These are phyloP conservation scores for Lampris megalopsis DNA, from an alignment of 2,113 vertebrate species.

Conservation along the genomic window DNA sequence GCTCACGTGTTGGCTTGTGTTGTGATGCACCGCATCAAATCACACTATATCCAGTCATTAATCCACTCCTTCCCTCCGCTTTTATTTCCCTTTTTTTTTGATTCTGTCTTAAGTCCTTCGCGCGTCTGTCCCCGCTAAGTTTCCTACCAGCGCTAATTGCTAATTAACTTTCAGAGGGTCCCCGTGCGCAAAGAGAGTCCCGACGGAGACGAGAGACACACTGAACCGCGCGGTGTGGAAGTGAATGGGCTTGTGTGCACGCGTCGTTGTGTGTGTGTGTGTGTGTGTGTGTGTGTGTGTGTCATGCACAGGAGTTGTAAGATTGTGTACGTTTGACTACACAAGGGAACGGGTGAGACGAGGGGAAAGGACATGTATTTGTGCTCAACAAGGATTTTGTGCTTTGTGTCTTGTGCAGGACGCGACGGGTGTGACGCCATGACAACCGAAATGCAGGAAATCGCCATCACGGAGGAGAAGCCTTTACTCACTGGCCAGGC, in stretches of 20 bases:
- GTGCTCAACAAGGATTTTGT: neutral
- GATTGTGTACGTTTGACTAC: neutral
- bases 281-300: neutral
- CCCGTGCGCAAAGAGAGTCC: slow-evolving; percentile 43
- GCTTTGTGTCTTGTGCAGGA: slow-evolving; percentile 59
- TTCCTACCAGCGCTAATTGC: slow-evolving; percentile 46
- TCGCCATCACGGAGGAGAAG: slow-evolving; percentile 84
- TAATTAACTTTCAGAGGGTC: slow-evolving; percentile 72
- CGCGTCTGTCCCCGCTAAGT: neutral
- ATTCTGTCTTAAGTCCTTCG: neutral
- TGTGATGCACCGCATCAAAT: too few relatives aligned
- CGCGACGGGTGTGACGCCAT: slow-evolving; percentile 59
- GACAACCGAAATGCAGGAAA: slow-evolving; percentile 86
- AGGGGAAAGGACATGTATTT: neutral
- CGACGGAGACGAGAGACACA: slow-evolving; percentile 14
- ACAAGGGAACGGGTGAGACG: neutral
- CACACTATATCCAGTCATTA: too few relatives aligned
- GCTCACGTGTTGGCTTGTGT: too few relatives aligned
- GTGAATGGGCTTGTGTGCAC: slow-evolving; percentile 45
- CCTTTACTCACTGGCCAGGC: slow-evolving; percentile 81
- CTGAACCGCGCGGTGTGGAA: slow-evolving; percentile 1
- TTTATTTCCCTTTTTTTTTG: neutral
- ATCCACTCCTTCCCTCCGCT: neutral
- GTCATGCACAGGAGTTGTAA: too few relatives aligned
- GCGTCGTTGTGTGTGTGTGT: slow-evolving; percentile 6